Base-by-base conservation (phyloP, 2,797 vertebrate genomes). In the Neopelma chrysocephalum region DNA sequence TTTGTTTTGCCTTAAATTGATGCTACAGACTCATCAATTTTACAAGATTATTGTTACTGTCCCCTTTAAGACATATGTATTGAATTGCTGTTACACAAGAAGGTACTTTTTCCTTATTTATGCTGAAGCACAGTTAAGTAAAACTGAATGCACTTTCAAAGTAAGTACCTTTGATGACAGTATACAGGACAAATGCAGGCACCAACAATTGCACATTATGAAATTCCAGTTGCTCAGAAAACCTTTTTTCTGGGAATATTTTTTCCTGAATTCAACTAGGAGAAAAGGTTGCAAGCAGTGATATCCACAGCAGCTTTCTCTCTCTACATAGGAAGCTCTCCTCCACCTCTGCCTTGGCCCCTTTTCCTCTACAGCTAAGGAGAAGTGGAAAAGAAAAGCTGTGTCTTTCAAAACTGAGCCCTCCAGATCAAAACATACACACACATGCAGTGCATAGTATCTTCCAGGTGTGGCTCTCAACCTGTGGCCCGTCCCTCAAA, bases 391-490 rank as follows among this genome's bases (percentile, higher is more conserved):
- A 80, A 60, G 31, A 78, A 80, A 32, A 19, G 13, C 36, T 47
- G 6, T 50, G 12, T 45, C 29, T 75, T 60, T 64, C 1, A 1
- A 60, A 79, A 48, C 15, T 6, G 25, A 83, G 68, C 3, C 12
- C 7, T 7, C 32, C 48, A 36, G 60, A 43, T 57, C 75, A 70
- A 82, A 73, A 62, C 3, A n/a, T 5, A 42, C 15, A 20, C 13
- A 42, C 6, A 25, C 1, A 23, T 9, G 13, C 22, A 53, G 34
- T 1, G 2, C 19, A 60, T 1, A 60, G 13, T 6, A 70, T 51
- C 66, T 78, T 75, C n/a, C 38, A 43, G 54, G 45, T 25, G 31
- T 26, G 26, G 3, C 36, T 70, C 58, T 81, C 45, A 50, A 4
- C 19, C 54, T 45, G 31, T 4, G 3, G 26, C 16, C 9, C 1